A percentile compares a stretch with the other conserved stretches of the same genome.
Conservation (phyloP, 2,888 invertebrate species). For the Cheilosia vernalis region DNA sequence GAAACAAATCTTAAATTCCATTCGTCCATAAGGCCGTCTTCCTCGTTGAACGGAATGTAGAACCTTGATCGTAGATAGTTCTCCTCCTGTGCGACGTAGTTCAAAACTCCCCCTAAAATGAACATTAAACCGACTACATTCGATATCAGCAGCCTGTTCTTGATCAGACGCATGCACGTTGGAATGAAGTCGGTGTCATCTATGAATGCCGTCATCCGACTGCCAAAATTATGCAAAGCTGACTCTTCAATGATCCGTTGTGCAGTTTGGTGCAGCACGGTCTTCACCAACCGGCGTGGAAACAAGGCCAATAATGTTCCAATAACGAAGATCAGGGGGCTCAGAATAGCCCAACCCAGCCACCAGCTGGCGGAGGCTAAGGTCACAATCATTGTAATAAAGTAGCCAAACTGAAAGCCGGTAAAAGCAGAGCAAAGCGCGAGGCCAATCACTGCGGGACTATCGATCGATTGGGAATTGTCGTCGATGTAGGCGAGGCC, state of each 20-base stretch:
- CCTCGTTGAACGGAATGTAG: conserved; percentile 84
- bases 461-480: conserved; percentile 84
- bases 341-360: conserved; percentile 85
- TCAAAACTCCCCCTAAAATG: conserved; percentile 84
- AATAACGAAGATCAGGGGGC: conserved; percentile 83
- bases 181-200: conserved; percentile 83
- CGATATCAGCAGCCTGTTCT: conserved; percentile 85
- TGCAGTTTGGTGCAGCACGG: conserved; percentile 85
- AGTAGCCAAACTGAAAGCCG: conserved; percentile 82
- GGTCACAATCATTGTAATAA: conserved; percentile 81
- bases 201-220: conserved; percentile 80
- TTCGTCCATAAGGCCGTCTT: conserved; percentile 85
- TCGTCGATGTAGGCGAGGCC: conserved; percentile 87
- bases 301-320: conserved; percentile 85
- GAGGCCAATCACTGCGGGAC: conserved; percentile 84
- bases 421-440: conserved; percentile 80
- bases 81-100: conserved; percentile 85
- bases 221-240: conserved; percentile 78
- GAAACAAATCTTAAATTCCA: conserved; percentile 84
- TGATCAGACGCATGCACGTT: conserved; percentile 84
- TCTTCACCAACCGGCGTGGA: conserved; percentile 84
- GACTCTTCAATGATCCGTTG: conserved; percentile 84
- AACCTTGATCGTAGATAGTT: conserved; percentile 86
- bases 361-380: conserved; percentile 81
- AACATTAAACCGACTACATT: conserved; percentile 84